These are phyloP conservation scores for Telmatochromis sp. DNA, from an alignment of 2,113 vertebrate species.

Conservation along the genomic window DNA sequence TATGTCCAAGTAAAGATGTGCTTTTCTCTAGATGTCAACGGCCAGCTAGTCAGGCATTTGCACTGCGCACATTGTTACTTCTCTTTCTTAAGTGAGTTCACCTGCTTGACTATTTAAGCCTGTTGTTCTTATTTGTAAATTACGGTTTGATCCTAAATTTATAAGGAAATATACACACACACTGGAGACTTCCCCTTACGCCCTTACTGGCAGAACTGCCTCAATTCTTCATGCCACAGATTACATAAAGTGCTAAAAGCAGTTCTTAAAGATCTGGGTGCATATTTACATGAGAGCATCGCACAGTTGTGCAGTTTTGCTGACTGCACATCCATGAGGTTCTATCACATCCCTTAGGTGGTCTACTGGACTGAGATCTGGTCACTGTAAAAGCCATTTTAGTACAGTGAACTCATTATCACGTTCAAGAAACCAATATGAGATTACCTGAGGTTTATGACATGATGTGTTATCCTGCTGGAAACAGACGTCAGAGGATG, in stretches of 20 bases:
- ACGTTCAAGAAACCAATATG: not conserved
- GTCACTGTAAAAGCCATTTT: not conserved
- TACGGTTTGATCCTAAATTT: not conserved
- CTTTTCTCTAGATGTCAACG: not conserved
- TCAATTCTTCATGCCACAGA: not conserved
- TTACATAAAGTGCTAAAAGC: not conserved
- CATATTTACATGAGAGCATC: not conserved
- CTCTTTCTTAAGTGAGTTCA: not conserved
- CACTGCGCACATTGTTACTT: not conserved
- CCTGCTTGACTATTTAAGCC: not conserved
- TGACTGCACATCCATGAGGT: not conserved
- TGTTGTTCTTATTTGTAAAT: not conserved
- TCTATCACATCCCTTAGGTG: not conserved
- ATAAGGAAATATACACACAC: not conserved
- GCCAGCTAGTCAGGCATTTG: not conserved
- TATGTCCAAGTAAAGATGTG: not conserved
- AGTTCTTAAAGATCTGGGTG: not conserved
- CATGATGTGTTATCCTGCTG: not conserved
- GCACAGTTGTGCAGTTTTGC: not conserved
- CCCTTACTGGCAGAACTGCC: not conserved
- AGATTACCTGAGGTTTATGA: not conserved
- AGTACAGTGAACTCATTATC: not conserved
- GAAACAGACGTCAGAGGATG: fast-evolving
- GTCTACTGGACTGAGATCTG: not conserved
- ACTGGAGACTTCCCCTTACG: fast-evolving